Conservation (phyloP, 2,888 invertebrate genomes). For the Hypomecis atomaria region DNA sequence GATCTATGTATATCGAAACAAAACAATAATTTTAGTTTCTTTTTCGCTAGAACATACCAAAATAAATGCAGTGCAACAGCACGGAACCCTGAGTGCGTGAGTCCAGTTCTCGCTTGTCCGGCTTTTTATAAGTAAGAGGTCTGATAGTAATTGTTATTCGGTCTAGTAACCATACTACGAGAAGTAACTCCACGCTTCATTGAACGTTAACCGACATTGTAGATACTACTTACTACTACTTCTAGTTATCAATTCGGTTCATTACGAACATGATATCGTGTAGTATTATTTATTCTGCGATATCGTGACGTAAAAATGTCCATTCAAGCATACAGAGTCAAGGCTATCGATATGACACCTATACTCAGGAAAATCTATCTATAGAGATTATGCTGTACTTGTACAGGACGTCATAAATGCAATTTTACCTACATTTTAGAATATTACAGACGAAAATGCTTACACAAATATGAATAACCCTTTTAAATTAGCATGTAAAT, state of each 20-base stretch:
- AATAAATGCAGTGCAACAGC: no score
- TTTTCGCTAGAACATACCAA: no score
- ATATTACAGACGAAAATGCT: no score
- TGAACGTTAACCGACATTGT: slow-evolving; percentile 22
- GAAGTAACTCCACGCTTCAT: slow-evolving; percentile 35
- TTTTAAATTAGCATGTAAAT: neutral
- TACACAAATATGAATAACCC: neutral
- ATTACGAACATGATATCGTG: slow-evolving; percentile 29
- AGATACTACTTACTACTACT: slow-evolving; percentile 24
- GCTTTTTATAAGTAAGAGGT: slow-evolving; percentile 19
- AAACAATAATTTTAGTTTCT: no score
- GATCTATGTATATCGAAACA: no score
- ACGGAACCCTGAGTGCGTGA: no score
- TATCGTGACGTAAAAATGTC: slow-evolving; percentile 31
- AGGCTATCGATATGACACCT: slow-evolving; percentile 21
- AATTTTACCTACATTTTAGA: no score
- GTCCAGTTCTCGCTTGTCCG: no score
- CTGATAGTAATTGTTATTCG: slow-evolving; percentile 36
- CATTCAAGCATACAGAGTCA: slow-evolving; percentile 28
- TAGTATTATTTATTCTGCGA: slow-evolving; percentile 10
- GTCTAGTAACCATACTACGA: slow-evolving; percentile 42
- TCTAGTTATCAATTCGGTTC: slow-evolving; percentile 30
- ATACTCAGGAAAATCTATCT: slow-evolving; percentile 1
- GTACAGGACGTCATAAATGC: no score
- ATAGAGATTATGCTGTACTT: no score